Evolutionary conservation across 2,113 vertebrate genomes (phyloP).

Genomic region (Brachirus orientalis): DNA sequence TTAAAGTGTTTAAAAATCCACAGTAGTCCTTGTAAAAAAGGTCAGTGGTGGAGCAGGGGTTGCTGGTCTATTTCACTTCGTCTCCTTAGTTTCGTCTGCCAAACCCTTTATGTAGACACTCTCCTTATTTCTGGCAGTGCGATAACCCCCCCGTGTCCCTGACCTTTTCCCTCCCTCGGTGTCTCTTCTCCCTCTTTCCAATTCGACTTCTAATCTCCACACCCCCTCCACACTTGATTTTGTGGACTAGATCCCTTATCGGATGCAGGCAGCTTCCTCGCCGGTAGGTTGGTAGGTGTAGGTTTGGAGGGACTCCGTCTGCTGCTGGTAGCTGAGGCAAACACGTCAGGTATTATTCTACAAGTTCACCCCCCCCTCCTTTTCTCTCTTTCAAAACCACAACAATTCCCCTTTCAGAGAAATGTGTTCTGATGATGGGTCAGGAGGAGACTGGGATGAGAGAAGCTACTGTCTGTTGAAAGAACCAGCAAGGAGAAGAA

Average conservation of each 20-base stretch:
- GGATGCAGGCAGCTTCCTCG: slow-evolving; percentile 74
- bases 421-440: slow-evolving; percentile 22
- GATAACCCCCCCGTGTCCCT: slow-evolving; percentile 66
- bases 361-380: slow-evolving; percentile 25
- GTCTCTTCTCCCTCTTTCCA: slow-evolving; percentile 68
- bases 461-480: slow-evolving; percentile 27
- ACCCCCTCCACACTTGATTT: slow-evolving; percentile 71
- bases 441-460: slow-evolving; percentile 23
- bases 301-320: slow-evolving; percentile 61
- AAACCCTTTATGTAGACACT: slow-evolving; percentile 65
- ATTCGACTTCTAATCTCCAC: slow-evolving; percentile 62
- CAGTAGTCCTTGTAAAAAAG: slow-evolving; percentile 33
- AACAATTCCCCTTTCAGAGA: slow-evolving; percentile 14
- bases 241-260: slow-evolving; percentile 76
- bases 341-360: slow-evolving; percentile 63
- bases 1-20: slow-evolving; percentile 40
- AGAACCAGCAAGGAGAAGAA: slow-evolving; percentile 18
- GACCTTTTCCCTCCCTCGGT: slow-evolving; percentile 74
- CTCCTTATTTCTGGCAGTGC: slow-evolving; percentile 69
- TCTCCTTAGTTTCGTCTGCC: slow-evolving; percentile 63
- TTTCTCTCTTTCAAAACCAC: slow-evolving; percentile 32
- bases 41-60: slow-evolving; percentile 4
- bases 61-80: slow-evolving; percentile 57
- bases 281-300: slow-evolving; percentile 56
- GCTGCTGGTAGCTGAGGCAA: slow-evolving; percentile 75